Percentiles rank a stretch among this genome's conserved stretches.
phyloP scores from a whole-genome alignment of 2,797 vertebrate genomes.

The Moxostoma hubbsi region DNA sequence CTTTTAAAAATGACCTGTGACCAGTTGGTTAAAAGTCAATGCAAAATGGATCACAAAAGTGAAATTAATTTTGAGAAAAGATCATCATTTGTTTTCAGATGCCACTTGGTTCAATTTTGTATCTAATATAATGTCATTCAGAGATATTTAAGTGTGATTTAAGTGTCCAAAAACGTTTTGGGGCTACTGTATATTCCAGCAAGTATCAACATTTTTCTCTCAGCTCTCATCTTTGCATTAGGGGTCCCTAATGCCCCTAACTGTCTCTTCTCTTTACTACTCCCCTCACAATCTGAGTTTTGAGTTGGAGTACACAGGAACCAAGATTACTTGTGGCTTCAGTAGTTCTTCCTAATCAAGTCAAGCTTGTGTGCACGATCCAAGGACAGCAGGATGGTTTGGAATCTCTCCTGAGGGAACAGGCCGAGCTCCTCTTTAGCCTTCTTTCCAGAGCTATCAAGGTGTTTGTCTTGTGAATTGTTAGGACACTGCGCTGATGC shows the following conservation, averaged over 20 bases:
- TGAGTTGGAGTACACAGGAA: conserved; percentile 53
- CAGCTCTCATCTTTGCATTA: not conserved
- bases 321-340: conserved; percentile 66
- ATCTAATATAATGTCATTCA: no score
- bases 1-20: no score
- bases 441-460: conserved; percentile 60
- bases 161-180: no score
- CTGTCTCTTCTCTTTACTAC: conserved; percentile 59
- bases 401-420: conserved; percentile 57
- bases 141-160: no score
- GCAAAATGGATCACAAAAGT: no score
- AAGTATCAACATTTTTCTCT: not conserved
- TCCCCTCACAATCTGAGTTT: conserved; percentile 45
- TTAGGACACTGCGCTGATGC: conserved; percentile 53
- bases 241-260: conserved; percentile 45
- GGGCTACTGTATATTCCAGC: not conserved
- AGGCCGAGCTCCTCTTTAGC: conserved; percentile 27
- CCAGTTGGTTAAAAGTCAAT: no score
- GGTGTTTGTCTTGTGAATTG: conserved; percentile 73
- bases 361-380: conserved; percentile 57
- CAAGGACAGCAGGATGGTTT: conserved; percentile 57
- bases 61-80: no score
- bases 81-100: no score
- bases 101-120: no score
- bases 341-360: conserved; percentile 61